Percentiles rank a stretch among this genome's conserved stretches.
Conservation (phyloP, 2,113 vertebrate species). For the Odobenus rosmarus region DNA sequence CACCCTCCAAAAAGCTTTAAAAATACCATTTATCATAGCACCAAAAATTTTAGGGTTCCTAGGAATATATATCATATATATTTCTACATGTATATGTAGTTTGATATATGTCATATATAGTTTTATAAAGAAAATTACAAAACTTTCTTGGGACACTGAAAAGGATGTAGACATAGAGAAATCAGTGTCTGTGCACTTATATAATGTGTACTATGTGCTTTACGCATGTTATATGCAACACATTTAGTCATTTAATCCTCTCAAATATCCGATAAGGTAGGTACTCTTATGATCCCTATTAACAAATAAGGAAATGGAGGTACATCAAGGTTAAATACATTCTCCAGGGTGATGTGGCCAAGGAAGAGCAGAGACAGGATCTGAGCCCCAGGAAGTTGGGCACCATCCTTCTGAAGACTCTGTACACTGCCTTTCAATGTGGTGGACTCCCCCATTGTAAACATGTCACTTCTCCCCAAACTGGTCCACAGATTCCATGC, state of each 20-base stretch:
- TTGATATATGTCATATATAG: neutral
- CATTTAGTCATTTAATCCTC: neutral
- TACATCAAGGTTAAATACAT: neutral
- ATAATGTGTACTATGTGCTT: neutral
- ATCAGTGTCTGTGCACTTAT: neutral
- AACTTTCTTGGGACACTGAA: neutral
- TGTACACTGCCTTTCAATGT: neutral
- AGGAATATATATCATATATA: neutral
- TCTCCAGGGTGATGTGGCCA: neutral
- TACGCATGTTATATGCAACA: neutral
- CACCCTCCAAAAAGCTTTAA: neutral
- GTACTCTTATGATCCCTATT: neutral
- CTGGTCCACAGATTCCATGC: neutral
- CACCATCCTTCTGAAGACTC: neutral
- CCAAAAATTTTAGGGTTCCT: neutral
- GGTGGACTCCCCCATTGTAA: neutral
- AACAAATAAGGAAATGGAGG: neutral
- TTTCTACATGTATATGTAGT: neutral
- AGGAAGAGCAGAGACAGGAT: neutral
- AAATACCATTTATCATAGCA: neutral
- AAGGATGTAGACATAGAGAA: neutral
- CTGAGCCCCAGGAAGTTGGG: neutral
- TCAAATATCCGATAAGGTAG: neutral
- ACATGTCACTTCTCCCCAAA: neutral
- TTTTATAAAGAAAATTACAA: neutral